Conservation (phyloP, 2,888 invertebrate genomes). For the Odiellus spinosus region DNA sequence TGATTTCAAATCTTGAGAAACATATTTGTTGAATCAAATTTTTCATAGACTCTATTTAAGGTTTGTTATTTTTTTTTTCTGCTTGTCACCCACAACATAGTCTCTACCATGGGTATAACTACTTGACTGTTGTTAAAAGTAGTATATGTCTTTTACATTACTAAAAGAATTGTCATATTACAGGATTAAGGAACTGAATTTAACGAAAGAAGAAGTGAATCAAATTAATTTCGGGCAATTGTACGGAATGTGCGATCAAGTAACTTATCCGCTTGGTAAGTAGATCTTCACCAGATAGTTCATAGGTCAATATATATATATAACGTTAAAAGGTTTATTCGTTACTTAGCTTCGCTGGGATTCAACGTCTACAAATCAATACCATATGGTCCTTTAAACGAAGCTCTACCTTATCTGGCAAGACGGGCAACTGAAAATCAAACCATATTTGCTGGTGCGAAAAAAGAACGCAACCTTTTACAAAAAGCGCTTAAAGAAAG, state of each 20-base stretch:
- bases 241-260: slow-evolving; percentile 36
- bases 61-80: neutral
- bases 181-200: too few species aligned
- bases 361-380: slow-evolving; percentile 34
- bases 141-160: too few species aligned
- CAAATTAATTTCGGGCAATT: slow-evolving; percentile 34
- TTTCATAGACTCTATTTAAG: too few species aligned
- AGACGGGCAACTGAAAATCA: slow-evolving; percentile 34
- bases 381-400: slow-evolving; percentile 31
- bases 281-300: too few species aligned
- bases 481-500: slow-evolving; percentile 11
- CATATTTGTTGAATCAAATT: too few species aligned
- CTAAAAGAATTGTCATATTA: too few species aligned
- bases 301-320: neutral
- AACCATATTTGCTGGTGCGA: slow-evolving; percentile 30
- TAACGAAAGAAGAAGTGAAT: too few species aligned
- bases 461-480: slow-evolving; percentile 26
- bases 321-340: neutral
- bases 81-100: too few species aligned
- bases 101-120: too few species aligned
- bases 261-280: slow-evolving; percentile 33
- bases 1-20: too few species aligned
- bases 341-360: slow-evolving; percentile 24
- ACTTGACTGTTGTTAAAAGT: too few species aligned
- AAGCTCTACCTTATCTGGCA: slow-evolving; percentile 32